Evolutionary conservation across 2,888 invertebrate species (phyloP).

Genomic region (Rhorus exstirpatorius): DNA sequence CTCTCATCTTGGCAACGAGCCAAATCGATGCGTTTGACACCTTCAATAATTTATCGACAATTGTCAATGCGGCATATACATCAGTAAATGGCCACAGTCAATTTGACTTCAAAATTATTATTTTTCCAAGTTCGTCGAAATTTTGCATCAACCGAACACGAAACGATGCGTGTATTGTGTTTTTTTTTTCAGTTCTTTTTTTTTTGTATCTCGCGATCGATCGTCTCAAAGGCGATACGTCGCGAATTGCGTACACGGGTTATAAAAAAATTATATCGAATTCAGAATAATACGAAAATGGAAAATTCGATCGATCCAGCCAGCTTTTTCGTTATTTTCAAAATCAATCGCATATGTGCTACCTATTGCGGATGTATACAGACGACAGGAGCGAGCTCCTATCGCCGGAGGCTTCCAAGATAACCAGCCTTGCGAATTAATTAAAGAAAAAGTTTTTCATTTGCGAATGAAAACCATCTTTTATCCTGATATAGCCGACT

Average conservation of each 20-base stretch:
- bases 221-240: too few species aligned
- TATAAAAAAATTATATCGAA: too few species aligned
- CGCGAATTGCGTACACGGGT: too few species aligned
- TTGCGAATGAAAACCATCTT: not conserved
- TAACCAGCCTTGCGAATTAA: not conserved
- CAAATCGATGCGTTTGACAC: not conserved
- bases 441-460: not conserved
- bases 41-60: not conserved
- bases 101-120: not conserved
- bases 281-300: too few species aligned
- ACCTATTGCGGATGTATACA: too few species aligned
- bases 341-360: too few species aligned
- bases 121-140: not conserved
- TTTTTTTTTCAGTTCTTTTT: too few species aligned
- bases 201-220: too few species aligned
- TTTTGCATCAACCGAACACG: too few species aligned
- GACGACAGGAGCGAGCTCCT: not conserved
- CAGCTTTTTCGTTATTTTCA: too few species aligned
- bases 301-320: too few species aligned
- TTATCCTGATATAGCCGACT: not conserved
- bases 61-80: not conserved
- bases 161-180: too few species aligned
- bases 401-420: not conserved
- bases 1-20: not conserved
- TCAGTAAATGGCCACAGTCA: not conserved